phyloP scores from a whole-genome alignment of 2,113 vertebrate genomes.

The Engystomops pustulosus region DNA sequence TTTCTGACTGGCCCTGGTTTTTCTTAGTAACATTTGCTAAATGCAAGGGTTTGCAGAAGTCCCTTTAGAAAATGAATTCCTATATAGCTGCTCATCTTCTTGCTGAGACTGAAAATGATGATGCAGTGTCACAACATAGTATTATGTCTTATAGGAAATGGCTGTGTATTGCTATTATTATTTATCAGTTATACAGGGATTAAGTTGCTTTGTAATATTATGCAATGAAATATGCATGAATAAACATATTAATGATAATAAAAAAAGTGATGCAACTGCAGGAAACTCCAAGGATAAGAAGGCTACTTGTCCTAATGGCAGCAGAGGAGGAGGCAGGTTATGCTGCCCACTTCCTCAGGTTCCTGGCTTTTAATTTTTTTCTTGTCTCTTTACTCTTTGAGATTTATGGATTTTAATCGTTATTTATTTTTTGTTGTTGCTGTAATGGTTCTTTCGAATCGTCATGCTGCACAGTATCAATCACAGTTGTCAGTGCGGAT shows the following conservation, averaged over 20 bases:
- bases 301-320: not conserved
- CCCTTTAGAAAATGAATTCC: no score
- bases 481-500: not conserved
- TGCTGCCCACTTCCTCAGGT: not conserved
- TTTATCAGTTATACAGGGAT: not conserved
- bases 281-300: not conserved
- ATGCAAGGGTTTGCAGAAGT: no score
- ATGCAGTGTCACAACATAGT: no score
- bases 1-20: no score
- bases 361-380: not conserved
- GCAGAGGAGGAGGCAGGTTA: not conserved
- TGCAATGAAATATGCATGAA: not conserved
- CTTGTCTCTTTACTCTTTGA: not conserved
- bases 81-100: no score
- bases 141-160: not conserved
- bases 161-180: not conserved
- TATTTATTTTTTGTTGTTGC: conserved; percentile 1
- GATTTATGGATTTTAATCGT: conserved; percentile 24
- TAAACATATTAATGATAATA: not conserved
- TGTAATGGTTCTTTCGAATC: not conserved
- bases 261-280: not conserved
- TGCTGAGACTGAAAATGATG: no score
- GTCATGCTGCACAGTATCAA: not conserved
- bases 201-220: no score
- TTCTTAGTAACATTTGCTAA: no score